Base-by-base conservation (phyloP, 2,113 vertebrate species). In the Columbina picui region DNA sequence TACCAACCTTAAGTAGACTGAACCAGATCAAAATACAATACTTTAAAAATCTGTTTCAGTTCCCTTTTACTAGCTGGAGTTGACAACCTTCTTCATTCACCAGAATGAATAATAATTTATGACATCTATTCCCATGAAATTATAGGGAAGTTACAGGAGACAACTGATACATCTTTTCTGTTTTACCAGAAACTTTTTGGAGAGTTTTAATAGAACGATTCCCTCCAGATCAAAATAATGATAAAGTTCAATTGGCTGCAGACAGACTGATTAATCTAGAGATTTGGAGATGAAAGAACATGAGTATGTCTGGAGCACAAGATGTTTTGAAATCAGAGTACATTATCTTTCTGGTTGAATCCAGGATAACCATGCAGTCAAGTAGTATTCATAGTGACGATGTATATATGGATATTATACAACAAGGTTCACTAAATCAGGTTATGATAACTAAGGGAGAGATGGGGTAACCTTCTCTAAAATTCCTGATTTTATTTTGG, bases 391-490 rank as follows among this genome's bases (percentile, higher is more conserved):
- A 14, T 2, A n/a, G 22, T 18, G 32, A 15, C 29, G 18, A 38
- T 7, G 4, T 57, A 1, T 4, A 14, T 29, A 5, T 49, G 2
- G 12, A 4, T 39, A 30, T 21, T 39, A 10, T 19, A 39, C 34
- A 74, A 10, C 6, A 74, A 4, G 8, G 14, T 55, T 77, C 6
- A 15, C 13, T 56, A 16, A 77, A 41, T 50, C 11, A 34, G 12
- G 14, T 60, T 4, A 29, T 11, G 38, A 13, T 22, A 41, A 2
- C 7, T 79, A 29, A 53, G 8, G 30, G 43, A 75, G 3, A 4
- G 3, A 19, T 9, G 41, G 2, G 18, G 3, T 7, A 92, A 41
- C 1, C 9, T 21, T 39, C n/a, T 76, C 5, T 41, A 27, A 57
- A 69, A 53, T 53, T 12, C 30, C 38, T 49, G 18, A 1, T 0